These are phyloP conservation scores for Belonocnema kinseyi DNA, from an alignment of 1,140 invertebrate species.

Conservation along the genomic window DNA sequence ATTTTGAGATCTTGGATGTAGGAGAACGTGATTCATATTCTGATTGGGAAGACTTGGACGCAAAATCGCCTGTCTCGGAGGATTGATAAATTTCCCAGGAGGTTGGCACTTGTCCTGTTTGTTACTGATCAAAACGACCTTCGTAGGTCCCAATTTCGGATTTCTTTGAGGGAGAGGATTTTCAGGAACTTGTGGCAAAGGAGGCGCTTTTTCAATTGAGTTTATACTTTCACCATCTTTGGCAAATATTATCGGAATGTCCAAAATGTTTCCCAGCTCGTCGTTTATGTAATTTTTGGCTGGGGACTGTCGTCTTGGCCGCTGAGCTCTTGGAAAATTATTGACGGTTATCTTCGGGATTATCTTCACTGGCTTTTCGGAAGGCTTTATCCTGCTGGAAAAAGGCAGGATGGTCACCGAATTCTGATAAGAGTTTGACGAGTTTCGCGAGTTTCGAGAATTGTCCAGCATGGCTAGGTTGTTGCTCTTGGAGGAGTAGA, in stretches of 20 bases:
- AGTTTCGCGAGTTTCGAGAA: not conserved
- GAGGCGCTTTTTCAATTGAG: slow-evolving; percentile 60
- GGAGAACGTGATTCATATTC: slow-evolving; percentile 37
- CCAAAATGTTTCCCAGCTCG: slow-evolving; percentile 79
- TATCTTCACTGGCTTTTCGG: slow-evolving; percentile 62
- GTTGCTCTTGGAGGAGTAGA: slow-evolving; percentile 12
- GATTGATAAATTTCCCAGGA: slow-evolving; percentile 51
- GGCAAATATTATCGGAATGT: slow-evolving; percentile 82
- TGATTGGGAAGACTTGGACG: slow-evolving; percentile 46
- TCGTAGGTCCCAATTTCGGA: slow-evolving; percentile 45
- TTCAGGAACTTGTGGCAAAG: slow-evolving; percentile 49
- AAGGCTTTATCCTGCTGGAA: slow-evolving; percentile 51
- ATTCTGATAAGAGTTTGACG: slow-evolving; percentile 36
- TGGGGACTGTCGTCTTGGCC: slow-evolving; percentile 37
- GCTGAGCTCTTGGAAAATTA: slow-evolving; percentile 40
- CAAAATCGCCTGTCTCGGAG: slow-evolving; percentile 61
- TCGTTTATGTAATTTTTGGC: slow-evolving; percentile 72
- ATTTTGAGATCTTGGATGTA: slow-evolving; percentile 49
- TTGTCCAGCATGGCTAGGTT: slow-evolving; percentile 37
- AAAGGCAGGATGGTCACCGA: slow-evolving; percentile 56
- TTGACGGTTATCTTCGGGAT: slow-evolving; percentile 73
- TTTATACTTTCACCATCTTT: slow-evolving; percentile 78
- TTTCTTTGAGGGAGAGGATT: slow-evolving; percentile 35
- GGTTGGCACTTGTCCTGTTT: slow-evolving; percentile 63
- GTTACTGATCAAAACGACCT: slow-evolving; percentile 66